Evolutionary conservation across 2,797 vertebrate species (phyloP).

Genomic region (Enteromius afrohamiltoni): DNA sequence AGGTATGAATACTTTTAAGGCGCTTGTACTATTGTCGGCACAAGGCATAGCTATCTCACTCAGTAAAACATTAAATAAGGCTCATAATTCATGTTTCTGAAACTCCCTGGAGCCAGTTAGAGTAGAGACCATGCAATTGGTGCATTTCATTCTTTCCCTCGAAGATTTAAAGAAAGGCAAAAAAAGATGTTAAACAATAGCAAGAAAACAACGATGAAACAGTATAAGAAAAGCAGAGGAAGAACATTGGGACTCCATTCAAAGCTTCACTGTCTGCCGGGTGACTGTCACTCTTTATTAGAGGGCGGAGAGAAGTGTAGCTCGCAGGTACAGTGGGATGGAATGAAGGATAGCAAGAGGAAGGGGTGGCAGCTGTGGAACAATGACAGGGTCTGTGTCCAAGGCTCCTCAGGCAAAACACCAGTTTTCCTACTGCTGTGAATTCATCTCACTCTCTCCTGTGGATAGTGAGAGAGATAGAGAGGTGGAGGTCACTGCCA

Average conservation of each 20-base stretch:
- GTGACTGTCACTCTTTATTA: conserved; percentile 84
- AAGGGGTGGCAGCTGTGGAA: conserved; percentile 77
- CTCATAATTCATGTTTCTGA: conserved; percentile 73
- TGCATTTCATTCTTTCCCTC: conserved; percentile 42
- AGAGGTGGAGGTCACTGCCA: conserved; percentile 56
- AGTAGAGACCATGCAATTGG: conserved; percentile 43
- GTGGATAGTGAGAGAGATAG: conserved; percentile 53
- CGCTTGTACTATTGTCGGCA: conserved; percentile 15
- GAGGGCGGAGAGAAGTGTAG: conserved; percentile 69
- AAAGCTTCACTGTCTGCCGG: conserved; percentile 66
- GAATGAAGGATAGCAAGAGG: conserved; percentile 22
- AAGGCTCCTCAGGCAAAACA: conserved; percentile 64
- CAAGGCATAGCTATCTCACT: conserved; percentile 77
- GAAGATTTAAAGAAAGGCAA: conserved; percentile 24
- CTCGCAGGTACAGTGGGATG: conserved; percentile 74
- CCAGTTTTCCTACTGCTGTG: conserved; percentile 70
- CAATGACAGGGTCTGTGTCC: conserved; percentile 81
- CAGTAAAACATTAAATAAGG: conserved; percentile 82
- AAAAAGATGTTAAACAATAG: not conserved
- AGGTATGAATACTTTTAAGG: not conserved
- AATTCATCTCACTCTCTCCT: conserved; percentile 75
- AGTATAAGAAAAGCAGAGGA: conserved; percentile 25
- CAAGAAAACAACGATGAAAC: conserved; percentile 23
- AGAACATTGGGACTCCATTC: conserved; percentile 40
- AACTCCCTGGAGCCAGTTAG: conserved; percentile 59